phyloP scores from a whole-genome alignment of 2,797 vertebrate genomes.

The Stomatorhinus walkeri region DNA sequence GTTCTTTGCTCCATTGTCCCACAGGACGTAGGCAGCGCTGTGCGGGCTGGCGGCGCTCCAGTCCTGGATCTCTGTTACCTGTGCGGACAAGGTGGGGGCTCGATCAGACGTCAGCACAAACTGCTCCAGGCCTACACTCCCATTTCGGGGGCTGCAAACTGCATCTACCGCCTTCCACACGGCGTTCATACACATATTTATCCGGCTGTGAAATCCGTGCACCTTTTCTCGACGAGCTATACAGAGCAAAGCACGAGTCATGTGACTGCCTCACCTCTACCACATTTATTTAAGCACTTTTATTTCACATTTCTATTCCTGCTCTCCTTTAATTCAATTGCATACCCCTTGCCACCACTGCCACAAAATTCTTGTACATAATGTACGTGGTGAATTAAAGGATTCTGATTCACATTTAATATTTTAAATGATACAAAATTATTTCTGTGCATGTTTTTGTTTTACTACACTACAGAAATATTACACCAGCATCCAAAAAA shows the following conservation, averaged over 20 bases:
- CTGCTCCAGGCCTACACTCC: background rate
- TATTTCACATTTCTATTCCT: background rate
- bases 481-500: background rate
- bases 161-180: background rate
- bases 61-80: slow-evolving; percentile 99
- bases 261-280: background rate
- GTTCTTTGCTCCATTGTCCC: slow-evolving; percentile 99
- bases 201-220: background rate
- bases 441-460: background rate
- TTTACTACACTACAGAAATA: background rate
- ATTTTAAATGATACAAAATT: background rate
- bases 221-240: background rate
- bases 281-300: background rate
- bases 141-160: background rate
- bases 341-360: background rate
- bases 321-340: background rate
- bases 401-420: background rate
- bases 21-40: slow-evolving; percentile 94
- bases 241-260: background rate
- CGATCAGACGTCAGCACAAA: background rate
- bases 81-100: background rate
- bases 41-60: slow-evolving; percentile 98
- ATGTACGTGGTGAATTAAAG: background rate
- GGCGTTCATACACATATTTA: background rate
- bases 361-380: background rate